phyloP scores from a whole-genome alignment of 2,113 vertebrate species.

The Lathamus discolor region DNA sequence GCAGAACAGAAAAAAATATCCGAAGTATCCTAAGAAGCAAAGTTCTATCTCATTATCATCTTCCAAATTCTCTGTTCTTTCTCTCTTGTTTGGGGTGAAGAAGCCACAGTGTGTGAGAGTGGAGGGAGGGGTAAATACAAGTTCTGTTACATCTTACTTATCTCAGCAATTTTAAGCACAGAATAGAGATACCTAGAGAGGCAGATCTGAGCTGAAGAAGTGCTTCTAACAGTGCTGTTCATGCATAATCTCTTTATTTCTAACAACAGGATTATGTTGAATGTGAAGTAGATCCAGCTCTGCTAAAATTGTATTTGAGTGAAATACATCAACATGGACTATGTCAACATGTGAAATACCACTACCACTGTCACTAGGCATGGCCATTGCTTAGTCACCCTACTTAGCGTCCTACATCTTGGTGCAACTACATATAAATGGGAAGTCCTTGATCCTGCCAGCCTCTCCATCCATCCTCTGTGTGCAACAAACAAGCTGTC shows the following conservation, averaged over 20 bases:
- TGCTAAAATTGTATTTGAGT: neutral
- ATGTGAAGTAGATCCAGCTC: neutral
- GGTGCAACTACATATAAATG: neutral
- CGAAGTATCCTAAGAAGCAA: neutral
- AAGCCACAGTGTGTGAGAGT: neutral
- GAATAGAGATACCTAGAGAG: neutral
- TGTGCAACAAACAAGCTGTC: neutral
- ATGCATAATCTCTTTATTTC: neutral
- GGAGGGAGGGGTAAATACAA: neutral
- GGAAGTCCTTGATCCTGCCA: neutral
- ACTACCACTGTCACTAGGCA: too few relatives aligned
- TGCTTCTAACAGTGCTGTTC: neutral
- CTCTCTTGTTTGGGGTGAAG: neutral
- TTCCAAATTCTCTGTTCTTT: neutral
- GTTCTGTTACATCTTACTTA: neutral
- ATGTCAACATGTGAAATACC: neutral
- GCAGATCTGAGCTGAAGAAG: neutral
- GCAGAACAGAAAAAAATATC: neutral
- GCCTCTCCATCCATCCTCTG: neutral
- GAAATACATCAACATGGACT: neutral
- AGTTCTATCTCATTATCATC: neutral
- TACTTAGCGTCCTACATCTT: neutral
- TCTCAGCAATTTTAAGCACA: neutral
- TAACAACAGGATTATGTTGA: neutral
- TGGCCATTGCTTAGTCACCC: neutral